These are phyloP conservation scores for Ursus arctos DNA, from an alignment of 2,113 vertebrate genomes.

Conservation along the genomic window DNA sequence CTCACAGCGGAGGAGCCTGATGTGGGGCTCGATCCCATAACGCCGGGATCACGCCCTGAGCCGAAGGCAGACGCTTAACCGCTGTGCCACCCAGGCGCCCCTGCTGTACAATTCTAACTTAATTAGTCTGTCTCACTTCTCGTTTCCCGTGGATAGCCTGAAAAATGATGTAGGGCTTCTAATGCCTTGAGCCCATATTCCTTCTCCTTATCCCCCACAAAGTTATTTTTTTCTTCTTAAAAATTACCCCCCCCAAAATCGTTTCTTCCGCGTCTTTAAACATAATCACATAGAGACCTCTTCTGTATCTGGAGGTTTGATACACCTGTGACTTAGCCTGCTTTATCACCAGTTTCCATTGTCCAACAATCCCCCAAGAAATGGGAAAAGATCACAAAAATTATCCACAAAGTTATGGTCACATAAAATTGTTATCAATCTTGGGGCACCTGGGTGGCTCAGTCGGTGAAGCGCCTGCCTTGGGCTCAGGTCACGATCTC, in stretches of 20 bases:
- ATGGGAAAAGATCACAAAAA: neutral
- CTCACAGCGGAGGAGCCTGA: too few species aligned
- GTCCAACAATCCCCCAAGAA: neutral
- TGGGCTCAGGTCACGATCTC: neutral
- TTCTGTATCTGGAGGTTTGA: neutral
- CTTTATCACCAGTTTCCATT: neutral
- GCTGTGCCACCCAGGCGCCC: too few species aligned
- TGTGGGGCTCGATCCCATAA: too few species aligned
- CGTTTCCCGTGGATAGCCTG: neutral
- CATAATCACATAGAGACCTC: neutral
- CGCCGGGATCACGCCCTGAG: too few species aligned
- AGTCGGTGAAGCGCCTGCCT: neutral
- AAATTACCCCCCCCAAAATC: neutral
- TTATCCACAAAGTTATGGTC: neutral
- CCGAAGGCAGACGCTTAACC: too few species aligned
- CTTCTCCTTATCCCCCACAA: neutral
- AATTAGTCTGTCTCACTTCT: neutral
- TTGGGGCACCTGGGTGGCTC: too few species aligned
- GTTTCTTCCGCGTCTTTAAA: neutral
- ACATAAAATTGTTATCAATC: neutral
- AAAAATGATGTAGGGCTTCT: neutral
- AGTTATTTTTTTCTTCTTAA: neutral
- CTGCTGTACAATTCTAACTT: neutral
- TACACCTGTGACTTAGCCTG: neutral
- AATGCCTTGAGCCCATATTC: neutral